Conservation (phyloP, 2,888 invertebrate genomes). For the Morpho achilles region DNA sequence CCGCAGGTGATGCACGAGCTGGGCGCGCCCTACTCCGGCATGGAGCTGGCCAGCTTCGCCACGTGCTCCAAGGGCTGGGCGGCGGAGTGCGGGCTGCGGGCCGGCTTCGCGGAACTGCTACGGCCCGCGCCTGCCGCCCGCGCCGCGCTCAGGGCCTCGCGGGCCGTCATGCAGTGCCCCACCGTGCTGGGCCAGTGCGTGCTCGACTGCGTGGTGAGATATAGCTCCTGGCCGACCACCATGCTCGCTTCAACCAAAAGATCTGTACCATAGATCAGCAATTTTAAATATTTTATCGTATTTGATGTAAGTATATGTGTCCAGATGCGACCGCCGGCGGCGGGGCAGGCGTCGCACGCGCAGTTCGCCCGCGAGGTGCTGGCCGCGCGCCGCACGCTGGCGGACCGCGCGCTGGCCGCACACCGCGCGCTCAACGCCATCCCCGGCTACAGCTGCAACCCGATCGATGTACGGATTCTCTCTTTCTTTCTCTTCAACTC, state of each 20-base stretch:
- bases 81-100: conserved; percentile 95
- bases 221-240: no score
- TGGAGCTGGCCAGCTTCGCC: conserved; percentile 96
- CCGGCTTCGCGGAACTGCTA: conserved; percentile 93
- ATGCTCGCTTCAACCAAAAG: no score
- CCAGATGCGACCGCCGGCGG: conserved; percentile 74
- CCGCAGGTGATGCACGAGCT: conserved; percentile 87
- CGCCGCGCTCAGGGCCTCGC: conserved; percentile 87
- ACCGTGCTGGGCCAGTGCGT: conserved; percentile 94
- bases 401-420: conserved; percentile 82
- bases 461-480: conserved; percentile 51
- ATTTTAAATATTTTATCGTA: no score
- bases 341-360: conserved; percentile 85
- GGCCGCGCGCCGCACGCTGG: conserved; percentile 79
- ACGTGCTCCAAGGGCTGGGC: conserved; percentile 96
- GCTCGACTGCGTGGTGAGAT: conserved; percentile 83
- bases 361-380: conserved; percentile 81
- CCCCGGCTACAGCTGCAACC: conserved; percentile 87
- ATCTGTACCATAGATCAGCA: no score
- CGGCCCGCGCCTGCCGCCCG: conserved; percentile 88
- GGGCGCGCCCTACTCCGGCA: conserved; percentile 89
- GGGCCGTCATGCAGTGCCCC: conserved; percentile 93
- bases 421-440: conserved; percentile 80
- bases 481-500: no score
- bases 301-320: background rate